A percentile compares a stretch with the other conserved stretches of the same genome.
These are phyloP conservation scores for Lithophane leautieri DNA, from an alignment of 2,888 invertebrate species.

Conservation along the genomic window DNA sequence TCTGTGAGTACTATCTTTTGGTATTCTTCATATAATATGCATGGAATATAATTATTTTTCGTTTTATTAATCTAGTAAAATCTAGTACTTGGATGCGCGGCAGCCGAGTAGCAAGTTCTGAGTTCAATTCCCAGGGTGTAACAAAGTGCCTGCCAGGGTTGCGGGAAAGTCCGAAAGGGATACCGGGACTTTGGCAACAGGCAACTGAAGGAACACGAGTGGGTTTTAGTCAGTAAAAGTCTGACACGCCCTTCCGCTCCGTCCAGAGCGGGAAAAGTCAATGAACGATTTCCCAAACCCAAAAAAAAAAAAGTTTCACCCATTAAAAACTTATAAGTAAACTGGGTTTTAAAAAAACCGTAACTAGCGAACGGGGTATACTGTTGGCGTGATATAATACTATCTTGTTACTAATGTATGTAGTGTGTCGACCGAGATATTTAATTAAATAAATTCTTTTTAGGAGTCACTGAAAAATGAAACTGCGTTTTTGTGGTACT, in stretches of 20 bases:
- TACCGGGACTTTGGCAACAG: no score
- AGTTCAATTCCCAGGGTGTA: not conserved
- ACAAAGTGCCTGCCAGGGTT: not conserved
- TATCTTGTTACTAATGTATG: not conserved
- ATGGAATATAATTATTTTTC: not conserved
- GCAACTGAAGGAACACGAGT: no score
- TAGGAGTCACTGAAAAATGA: conserved; percentile 96
- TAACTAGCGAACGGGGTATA: not conserved
- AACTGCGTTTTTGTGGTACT: conserved; percentile 95
- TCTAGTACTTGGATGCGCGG: not conserved
- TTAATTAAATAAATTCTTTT: conserved; percentile 78
- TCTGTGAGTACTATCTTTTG: conserved; percentile 77
- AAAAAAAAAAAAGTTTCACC: not conserved
- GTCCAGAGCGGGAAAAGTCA: no score
- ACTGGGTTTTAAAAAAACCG: not conserved
- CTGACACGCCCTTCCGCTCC: no score
- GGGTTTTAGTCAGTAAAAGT: no score
- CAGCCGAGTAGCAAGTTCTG: no score
- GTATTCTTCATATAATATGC: not conserved
- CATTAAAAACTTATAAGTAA: not conserved
- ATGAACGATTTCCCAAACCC: no score
- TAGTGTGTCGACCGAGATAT: conserved; percentile 22
- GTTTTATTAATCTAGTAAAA: not conserved
- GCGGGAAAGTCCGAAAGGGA: no score
- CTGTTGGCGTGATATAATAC: conserved; percentile 2